These are phyloP conservation scores for Lochmaea crataegi DNA, from an alignment of 2,888 invertebrate species.

Conservation along the genomic window DNA sequence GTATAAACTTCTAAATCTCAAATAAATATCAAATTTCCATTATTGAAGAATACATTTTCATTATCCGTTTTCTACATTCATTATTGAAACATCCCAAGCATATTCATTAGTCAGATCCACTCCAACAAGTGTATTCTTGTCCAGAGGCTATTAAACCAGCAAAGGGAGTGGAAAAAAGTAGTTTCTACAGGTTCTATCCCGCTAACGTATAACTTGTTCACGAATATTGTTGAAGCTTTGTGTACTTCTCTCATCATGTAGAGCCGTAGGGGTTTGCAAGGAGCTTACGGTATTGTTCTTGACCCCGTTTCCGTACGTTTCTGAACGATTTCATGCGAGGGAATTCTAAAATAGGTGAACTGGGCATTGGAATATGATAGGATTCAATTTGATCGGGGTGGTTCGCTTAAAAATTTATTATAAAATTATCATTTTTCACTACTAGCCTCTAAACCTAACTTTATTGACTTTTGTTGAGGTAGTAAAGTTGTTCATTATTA, in stretches of 20 bases:
- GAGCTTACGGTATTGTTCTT: conserved; percentile 48
- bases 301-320: conserved; percentile 41
- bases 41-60: conserved; percentile 21
- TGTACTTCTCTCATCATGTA: conserved; percentile 32
- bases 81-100: conserved; percentile 22
- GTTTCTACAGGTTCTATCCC: conserved; percentile 33
- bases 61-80: conserved; percentile 11
- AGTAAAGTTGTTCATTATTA: too few relatives aligned
- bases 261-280: conserved; percentile 45
- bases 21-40: not conserved
- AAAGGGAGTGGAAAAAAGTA: conserved; percentile 28
- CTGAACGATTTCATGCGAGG: conserved; percentile 31
- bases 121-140: conserved; percentile 37
- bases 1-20: not conserved
- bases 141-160: conserved; percentile 33
- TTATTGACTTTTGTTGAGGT: too few relatives aligned
- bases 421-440: conserved; percentile 6
- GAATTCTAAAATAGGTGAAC: conserved; percentile 44
- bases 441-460: too few relatives aligned
- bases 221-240: conserved; percentile 28
- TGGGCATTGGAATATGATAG: conserved; percentile 35
- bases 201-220: conserved; percentile 26
- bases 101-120: conserved; percentile 36
- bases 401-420: not conserved
- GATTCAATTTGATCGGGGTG: conserved; percentile 31